These are phyloP conservation scores for Trachurus trachurus DNA, from an alignment of 2,797 vertebrate species.

Conservation along the genomic window DNA sequence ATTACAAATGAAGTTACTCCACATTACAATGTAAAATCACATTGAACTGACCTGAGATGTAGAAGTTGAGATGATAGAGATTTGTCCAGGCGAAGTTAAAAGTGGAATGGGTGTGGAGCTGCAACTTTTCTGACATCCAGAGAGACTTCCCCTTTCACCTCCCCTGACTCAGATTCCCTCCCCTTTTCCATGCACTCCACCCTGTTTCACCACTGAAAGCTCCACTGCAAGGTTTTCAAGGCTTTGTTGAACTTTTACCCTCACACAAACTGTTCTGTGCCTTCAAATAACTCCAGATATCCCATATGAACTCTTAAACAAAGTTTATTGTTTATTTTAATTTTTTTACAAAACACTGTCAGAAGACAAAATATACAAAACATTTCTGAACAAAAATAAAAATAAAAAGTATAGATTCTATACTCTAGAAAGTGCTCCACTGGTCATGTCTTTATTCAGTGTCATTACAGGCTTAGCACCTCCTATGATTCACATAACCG, in stretches of 20 bases:
- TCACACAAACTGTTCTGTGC: neutral
- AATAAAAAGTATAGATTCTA: conserved; percentile 1
- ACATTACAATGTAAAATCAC: neutral
- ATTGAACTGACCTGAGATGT: conserved; percentile 73
- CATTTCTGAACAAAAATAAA: conserved; percentile 6
- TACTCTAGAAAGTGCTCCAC: conserved; percentile 43
- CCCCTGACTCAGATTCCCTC: conserved; percentile 53
- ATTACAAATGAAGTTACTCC: neutral
- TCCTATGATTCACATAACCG: neutral
- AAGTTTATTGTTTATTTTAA: conserved; percentile 55
- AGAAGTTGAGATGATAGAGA: conserved; percentile 66
- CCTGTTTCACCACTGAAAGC: conserved; percentile 39
- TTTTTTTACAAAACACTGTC: conserved; percentile 28
- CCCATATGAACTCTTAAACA: neutral
- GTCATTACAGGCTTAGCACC: neutral
- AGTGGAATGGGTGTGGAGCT: conserved; percentile 73
- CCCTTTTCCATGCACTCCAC: conserved; percentile 66
- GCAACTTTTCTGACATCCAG: conserved; percentile 61
- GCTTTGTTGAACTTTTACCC: neutral
- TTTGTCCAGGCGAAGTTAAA: conserved; percentile 49
- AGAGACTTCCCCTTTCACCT: conserved; percentile 53
- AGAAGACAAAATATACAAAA: conserved; percentile 4
- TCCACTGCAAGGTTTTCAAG: neutral
- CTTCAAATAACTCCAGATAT: neutral
- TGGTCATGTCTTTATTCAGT: conserved; percentile 19